Evolutionary conservation across 2,113 vertebrate species (phyloP).

Genomic region (Casuarius casuarius): DNA sequence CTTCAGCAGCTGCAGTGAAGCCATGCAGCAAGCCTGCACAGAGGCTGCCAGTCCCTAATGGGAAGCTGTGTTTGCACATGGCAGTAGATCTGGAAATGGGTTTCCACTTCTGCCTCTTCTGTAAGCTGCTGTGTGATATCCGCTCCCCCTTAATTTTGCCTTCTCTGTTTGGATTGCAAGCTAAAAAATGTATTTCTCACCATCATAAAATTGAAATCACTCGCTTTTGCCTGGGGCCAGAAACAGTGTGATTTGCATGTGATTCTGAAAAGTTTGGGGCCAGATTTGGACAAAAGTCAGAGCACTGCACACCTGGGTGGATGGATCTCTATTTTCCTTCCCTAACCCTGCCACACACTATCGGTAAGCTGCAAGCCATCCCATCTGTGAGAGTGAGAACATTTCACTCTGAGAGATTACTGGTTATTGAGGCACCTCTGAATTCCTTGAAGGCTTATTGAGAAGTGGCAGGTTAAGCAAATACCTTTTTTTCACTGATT

Average conservation of each 20-base stretch:
- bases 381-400: neutral
- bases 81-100: too few species aligned
- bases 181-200: neutral
- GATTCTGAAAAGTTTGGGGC: neutral
- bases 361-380: neutral
- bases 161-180: neutral
- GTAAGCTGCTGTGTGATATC: neutral
- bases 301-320: neutral
- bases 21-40: too few species aligned
- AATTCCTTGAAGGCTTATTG: neutral
- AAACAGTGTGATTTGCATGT: neutral
- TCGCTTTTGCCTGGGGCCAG: neutral
- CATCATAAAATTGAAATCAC: neutral
- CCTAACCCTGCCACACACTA: neutral
- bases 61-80: too few species aligned
- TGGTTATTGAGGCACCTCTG: neutral
- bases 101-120: neutral
- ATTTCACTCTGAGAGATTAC: fast-evolving
- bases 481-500: neutral
- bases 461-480: neutral
- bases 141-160: neutral
- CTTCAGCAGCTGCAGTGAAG: neutral
- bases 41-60: too few species aligned
- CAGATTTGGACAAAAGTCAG: neutral
- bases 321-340: neutral